Evolutionary conservation across 1,140 invertebrate species (phyloP), one percentile per base, ranked within the genome.

Genomic region (Luehdorfia chinensis): DNA sequence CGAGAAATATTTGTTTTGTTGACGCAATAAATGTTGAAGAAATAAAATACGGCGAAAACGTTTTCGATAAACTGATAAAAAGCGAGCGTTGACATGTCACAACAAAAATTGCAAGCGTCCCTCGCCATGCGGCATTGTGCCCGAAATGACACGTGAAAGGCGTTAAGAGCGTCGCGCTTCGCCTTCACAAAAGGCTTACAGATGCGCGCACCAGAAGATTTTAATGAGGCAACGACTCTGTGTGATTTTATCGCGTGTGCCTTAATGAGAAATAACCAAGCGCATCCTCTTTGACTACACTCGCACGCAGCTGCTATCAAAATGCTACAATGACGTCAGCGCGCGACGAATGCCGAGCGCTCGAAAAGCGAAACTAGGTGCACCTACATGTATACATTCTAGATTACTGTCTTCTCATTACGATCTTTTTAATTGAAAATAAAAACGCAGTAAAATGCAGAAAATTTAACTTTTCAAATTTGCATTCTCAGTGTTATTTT

Each of bases 151-250:
- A 85, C 71, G 71, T 80, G 81, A 85, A 83, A 84, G 69, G 77
- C 77, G 72, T 76, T 58, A 66, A 79, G 75, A 79, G 80, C 66
- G 63, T 58, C 74, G 75, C 73, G 65, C 50, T 72, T 52, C 69
- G 72, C 69, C 73, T 73, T 67, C 57, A 85, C 78, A 85, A 85
- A 85, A 85, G 78, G 77, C 81, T 84, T 80, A 81, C 81, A 84
- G 79, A 81, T 79, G 75, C 81, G 78, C 66, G 74, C 68, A 79
- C 78, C 81, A 85, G 78, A 85, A 85, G 78, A 85, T 85, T 85
- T 85, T 85, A 85, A 85, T 85, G 81, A 85, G 78, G 78, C 77
- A 80, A 85, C 81, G 75, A 81, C 74, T 77, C 71, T 79, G 71
- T 81, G 75, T 76, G 78, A 83, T 84, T 84, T 80, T 79, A 84